Percentiles rank a stretch among this genome's conserved stretches.
Conservation (phyloP, 2,113 vertebrate genomes). For the Gymnobelideus leadbeateri region DNA sequence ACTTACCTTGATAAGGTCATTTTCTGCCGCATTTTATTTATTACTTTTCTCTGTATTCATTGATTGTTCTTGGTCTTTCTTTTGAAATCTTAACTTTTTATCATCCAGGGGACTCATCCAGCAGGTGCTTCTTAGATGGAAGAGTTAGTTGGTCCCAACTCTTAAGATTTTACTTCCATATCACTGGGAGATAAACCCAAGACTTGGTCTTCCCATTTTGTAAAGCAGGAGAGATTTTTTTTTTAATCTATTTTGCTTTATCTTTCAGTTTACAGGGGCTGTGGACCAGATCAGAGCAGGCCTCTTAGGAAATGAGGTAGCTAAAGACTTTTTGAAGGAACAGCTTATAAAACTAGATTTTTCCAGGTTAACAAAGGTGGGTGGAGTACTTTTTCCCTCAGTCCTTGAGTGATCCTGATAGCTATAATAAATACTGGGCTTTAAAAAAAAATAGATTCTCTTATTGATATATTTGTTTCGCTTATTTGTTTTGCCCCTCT, state of each 20-base stretch:
- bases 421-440: background rate
- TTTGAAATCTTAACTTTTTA: conserved; percentile 21
- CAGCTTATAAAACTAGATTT: conserved; percentile 43
- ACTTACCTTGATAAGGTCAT: conserved; percentile 26
- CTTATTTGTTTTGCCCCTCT: background rate
- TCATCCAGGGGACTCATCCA: conserved; percentile 20
- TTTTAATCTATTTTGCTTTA: background rate
- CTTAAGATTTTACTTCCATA: conserved; percentile 2
- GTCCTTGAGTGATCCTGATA: background rate
- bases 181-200: background rate
- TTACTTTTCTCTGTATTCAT: background rate
- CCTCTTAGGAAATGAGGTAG: conserved; percentile 5
- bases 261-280: conserved; percentile 15
- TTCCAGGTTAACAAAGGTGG: conserved; percentile 5
- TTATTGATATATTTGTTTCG: background rate
- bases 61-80: conserved; percentile 8
- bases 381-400: background rate
- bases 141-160: conserved; percentile 20
- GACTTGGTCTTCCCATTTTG: background rate
- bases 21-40: conserved; percentile 29
- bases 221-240: background rate
- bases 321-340: conserved; percentile 13
- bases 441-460: background rate
- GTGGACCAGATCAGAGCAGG: background rate
- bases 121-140: conserved; percentile 32